Conservation (phyloP, 1,140 invertebrate species). For the Dufourea novaeangliae region DNA sequence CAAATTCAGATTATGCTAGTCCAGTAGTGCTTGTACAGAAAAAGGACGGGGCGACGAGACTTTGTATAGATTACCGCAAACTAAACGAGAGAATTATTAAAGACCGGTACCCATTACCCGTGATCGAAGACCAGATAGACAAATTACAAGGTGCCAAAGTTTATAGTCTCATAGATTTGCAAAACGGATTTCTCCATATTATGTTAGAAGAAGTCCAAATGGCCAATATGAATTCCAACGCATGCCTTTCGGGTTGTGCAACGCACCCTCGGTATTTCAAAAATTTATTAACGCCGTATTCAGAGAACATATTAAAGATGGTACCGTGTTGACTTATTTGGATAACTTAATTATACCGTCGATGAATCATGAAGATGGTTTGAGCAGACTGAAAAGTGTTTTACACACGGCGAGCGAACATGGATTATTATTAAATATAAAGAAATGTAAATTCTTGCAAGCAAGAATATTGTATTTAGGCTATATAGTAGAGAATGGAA, state of each 20-base stretch:
- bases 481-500: no score
- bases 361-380: no score
- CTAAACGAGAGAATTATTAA: constrained; percentile 9
- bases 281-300: constrained; percentile 40
- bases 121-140: constrained; percentile 1
- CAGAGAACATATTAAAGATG: constrained; percentile 2
- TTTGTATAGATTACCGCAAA: constrained; percentile 1
- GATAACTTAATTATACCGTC: constrained; percentile 13
- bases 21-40: constrained; percentile 13
- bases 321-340: constrained; percentile 21
- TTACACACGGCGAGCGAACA: no score
- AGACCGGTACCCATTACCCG: not conserved
- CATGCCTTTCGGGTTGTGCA: no score
- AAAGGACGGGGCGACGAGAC: not conserved
- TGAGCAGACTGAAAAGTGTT: no score
- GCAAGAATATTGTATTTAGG: no score
- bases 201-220: not conserved
- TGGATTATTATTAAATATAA: no score
- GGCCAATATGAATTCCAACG: constrained; percentile 9
- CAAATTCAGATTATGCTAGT: constrained; percentile 1
- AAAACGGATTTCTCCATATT: constrained; percentile 19
- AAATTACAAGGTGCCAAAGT: no score
- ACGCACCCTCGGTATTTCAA: constrained; percentile 36
- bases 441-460: no score
- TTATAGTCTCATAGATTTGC: constrained; percentile 5